Evolutionary conservation across 1,140 invertebrate species (phyloP).

Genomic region (Amyelois transitella): DNA sequence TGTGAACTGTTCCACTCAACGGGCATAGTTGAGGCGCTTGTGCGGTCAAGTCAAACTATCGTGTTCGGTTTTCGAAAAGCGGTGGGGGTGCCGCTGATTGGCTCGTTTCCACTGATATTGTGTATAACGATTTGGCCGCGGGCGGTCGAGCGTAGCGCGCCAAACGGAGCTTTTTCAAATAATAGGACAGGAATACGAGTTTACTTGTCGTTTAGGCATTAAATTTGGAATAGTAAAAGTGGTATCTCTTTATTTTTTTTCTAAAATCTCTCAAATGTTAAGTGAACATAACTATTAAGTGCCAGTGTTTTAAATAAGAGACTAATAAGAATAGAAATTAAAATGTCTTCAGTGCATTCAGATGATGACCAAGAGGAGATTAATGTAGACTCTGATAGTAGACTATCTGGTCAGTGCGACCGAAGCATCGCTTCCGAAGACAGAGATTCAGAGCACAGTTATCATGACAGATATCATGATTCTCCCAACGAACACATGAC

Average conservation of each 20-base stretch:
- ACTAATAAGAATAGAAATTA: conserved; percentile 16
- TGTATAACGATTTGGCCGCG: conserved; percentile 61
- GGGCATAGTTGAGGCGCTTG: conserved; percentile 69
- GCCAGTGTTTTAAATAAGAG: conserved; percentile 33
- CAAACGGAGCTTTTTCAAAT: conserved; percentile 31
- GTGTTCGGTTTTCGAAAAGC: conserved; percentile 44
- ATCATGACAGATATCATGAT: conserved; percentile 58
- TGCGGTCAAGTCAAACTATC: conserved; percentile 67
- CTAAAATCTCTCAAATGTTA: conserved; percentile 12
- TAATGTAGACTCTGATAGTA: conserved; percentile 77
- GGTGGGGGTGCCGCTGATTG: conserved; percentile 74
- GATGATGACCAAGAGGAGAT: conserved; percentile 77
- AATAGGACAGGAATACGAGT: conserved; percentile 20
- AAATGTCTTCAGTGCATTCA: conserved; percentile 74
- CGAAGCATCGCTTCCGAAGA: conserved; percentile 59
- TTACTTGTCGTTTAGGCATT: conserved; percentile 18
- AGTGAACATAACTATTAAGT: conserved; percentile 25
- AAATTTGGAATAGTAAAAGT: conserved; percentile 7
- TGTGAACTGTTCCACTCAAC: conserved; percentile 71
- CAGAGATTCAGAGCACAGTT: conserved; percentile 58
- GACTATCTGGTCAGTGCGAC: conserved; percentile 74
- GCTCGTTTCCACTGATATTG: conserved; percentile 71
- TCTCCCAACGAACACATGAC: conserved; percentile 64
- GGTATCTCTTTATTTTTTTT: background rate
- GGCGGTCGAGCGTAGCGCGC: conserved; percentile 63